Conservation (phyloP, 2,888 invertebrate genomes). For the Apamea monoglypha region DNA sequence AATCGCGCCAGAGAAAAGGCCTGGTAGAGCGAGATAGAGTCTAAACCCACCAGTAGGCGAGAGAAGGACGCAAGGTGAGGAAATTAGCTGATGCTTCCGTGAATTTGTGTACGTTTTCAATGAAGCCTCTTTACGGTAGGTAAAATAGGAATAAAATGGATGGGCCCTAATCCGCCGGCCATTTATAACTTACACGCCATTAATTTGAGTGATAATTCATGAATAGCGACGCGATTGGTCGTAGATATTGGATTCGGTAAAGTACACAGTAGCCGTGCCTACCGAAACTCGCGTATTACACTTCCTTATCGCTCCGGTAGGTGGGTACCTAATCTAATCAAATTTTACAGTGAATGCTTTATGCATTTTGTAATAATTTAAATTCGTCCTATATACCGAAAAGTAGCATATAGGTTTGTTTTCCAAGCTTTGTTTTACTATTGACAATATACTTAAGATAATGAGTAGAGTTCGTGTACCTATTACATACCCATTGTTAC, state of each 20-base stretch:
- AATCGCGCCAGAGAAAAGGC: conserved; percentile 87
- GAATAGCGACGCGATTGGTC: conserved; percentile 85
- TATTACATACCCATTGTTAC: conserved; percentile 7
- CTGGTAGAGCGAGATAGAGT: conserved; percentile 79
- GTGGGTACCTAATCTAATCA: conserved; percentile 78
- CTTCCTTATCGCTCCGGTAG: conserved; percentile 71
- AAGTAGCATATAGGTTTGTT: background rate
- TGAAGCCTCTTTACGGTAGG: conserved; percentile 90
- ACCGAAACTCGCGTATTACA: conserved; percentile 67
- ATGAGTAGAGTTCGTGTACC: conserved; percentile 11
- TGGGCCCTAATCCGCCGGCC: conserved; percentile 88
- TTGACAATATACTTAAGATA: conserved; percentile 16
- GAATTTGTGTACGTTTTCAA: conserved; percentile 90
- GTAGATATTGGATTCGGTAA: conserved; percentile 81
- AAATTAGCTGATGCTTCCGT: conserved; percentile 89
- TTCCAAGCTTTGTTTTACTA: conserved; percentile 33
- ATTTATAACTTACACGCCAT: conserved; percentile 90
- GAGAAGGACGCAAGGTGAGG: conserved; percentile 79
- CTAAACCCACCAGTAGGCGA: conserved; percentile 65
- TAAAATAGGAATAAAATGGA: conserved; percentile 90
- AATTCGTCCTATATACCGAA: conserved; percentile 31
- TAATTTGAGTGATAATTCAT: conserved; percentile 90
- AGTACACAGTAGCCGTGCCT: conserved; percentile 75
- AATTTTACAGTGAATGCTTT: conserved; percentile 68
- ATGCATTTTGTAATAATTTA: conserved; percentile 59